Base-by-base conservation (phyloP, 1,140 invertebrate genomes). In the Heliconius nattereri region DNA sequence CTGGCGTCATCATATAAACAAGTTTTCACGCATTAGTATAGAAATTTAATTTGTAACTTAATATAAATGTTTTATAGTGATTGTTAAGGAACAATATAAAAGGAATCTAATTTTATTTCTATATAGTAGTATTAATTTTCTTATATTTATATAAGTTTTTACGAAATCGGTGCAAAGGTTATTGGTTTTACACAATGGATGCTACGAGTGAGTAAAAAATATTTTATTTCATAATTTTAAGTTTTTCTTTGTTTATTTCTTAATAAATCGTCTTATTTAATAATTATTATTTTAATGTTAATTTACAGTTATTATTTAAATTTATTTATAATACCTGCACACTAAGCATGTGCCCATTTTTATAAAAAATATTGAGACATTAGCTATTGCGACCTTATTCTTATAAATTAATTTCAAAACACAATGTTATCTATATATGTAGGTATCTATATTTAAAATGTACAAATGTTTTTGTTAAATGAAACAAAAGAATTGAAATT, bases 101-200 rank as follows among this genome's bases (percentile, higher is more conserved):
- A 26, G 7, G 26, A 7, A 66, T 26, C 26, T 13, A 6, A 66
- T 8, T 57, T 16, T 29, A 66, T 19, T 66, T 29, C 2, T 16
- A 19, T 66, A 66, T 29, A 66, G 26, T 26, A 66, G 13, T 66
- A 72, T 0, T 20, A 6, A 37, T 72, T 37, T 26, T 23, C 35
- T 16, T 3, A 52, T 37, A 26, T 72, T 72, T 72, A 72, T 72
- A 72, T 6, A 35, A 72, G 26, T 72, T 81, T 79, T 78, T 66
- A 74, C 75, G 54, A 81, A 80, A 82, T 85, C 78, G 75, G 81
- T 80, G 72, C 86, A 87, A 92, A 93, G 90, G 90, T 91, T 89
- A 84, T 78, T 83, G 57, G 88, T 92, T 92, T 85, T 85, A 86
- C 88, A 91, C 80, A 85, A 94, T 94, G 92, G 92, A 94, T 88